These are phyloP conservation scores for Apodemus agrarius DNA, from an alignment of 2,797 vertebrate species.

Conservation along the genomic window DNA sequence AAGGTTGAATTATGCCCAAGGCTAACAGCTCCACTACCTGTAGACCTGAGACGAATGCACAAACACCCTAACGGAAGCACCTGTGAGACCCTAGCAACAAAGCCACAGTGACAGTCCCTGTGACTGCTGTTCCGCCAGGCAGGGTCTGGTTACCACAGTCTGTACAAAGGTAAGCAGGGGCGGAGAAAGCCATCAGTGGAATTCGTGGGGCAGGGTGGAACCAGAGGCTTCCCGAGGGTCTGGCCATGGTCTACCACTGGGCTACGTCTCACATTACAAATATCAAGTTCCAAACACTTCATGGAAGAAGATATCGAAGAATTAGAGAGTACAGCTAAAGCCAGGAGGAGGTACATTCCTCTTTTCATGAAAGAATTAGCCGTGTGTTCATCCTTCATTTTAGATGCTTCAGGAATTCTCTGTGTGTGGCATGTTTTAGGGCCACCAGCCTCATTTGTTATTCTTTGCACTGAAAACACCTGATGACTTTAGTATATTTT, in stretches of 20 bases:
- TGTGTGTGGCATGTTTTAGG: neutral
- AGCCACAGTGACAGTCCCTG: neutral
- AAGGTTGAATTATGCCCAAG: neutral
- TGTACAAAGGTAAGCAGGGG: neutral
- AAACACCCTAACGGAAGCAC: neutral
- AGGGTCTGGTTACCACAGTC: neutral
- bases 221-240: too few relatives aligned
- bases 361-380: neutral
- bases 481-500: neutral
- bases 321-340: neutral
- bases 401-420: neutral
- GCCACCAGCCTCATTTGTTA: neutral
- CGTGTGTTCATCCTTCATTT: neutral
- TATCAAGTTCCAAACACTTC: neutral
- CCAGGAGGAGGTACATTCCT: neutral
- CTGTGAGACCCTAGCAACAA: neutral
- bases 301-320: neutral
- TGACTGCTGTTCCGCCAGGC: neutral
- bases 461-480: neutral
- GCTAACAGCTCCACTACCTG: neutral
- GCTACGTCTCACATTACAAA: neutral
- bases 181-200: neutral
- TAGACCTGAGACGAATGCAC: neutral
- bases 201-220: neutral
- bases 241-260: neutral